Conservation (phyloP, 2,113 vertebrate species). For the Trogon surrucura region DNA sequence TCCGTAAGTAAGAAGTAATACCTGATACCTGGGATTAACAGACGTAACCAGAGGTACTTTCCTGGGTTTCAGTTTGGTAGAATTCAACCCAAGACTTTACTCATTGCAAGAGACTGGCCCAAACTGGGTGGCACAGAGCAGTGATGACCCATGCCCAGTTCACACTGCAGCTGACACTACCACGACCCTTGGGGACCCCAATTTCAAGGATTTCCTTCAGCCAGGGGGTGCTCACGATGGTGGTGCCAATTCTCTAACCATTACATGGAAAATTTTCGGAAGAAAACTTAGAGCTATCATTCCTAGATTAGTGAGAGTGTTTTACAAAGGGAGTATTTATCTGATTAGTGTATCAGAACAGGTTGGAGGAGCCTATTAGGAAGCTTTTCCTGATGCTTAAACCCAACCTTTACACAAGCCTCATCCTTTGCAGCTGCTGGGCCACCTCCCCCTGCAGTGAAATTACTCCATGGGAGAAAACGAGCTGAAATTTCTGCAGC, state of each 20-base stretch:
- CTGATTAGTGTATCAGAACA: neutral
- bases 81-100: neutral
- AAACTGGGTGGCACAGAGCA: neutral
- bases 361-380: neutral
- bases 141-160: neutral
- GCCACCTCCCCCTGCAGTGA: neutral
- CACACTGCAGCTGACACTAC: neutral
- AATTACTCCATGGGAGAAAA: neutral
- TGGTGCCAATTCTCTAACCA: neutral
- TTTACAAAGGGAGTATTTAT: neutral
- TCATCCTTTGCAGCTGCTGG: neutral
- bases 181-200: neutral
- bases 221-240: neutral
- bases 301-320: neutral
- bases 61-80: neutral
- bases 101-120: neutral
- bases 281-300: neutral
- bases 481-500: conserved; percentile 19
- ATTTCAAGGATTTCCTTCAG: neutral
- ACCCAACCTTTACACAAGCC: neutral
- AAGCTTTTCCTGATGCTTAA: neutral
- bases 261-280: neutral
- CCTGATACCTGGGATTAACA: rapidly evolving
- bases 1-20: conserved; percentile 83
- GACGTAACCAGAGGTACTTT: neutral